Base-by-base conservation (phyloP, 2,113 vertebrate species). In the Otolemur garnettii region DNA sequence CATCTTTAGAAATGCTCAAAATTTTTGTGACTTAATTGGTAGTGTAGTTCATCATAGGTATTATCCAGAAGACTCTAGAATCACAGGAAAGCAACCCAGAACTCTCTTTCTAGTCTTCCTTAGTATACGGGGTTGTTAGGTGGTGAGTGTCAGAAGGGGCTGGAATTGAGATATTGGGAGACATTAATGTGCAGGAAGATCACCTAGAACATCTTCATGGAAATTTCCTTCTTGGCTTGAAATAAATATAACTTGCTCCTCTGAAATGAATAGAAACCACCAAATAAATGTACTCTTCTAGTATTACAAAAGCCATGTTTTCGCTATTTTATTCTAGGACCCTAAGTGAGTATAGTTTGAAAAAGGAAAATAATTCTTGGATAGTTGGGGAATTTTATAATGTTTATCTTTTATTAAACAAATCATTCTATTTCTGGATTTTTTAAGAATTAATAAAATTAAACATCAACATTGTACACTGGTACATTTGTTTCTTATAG, bases 271-370 rank as follows among this genome's bases (percentile, higher is more conserved):
- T 50, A 6, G 66, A 64, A 30, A 87, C 81, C 33, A 72, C 11
- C 24, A 92, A 87, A 75, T 88, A 88, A 88, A 69, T 77, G 17
- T 60, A 33, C 0, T 83, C 35, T 69, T 92, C 38, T 77, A 92
- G 7, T 53, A 88, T n/a, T 50, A 53, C 26, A 95, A 83, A 83
- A 42, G 55, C 50, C 24, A 30, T 42, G 19, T 14, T 77, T 45
- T 62, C 55, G 53, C 72, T 90, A 35, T 78, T 86, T 71, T 71
- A 82, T 60, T 74, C 71, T 69, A 88, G 71, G 22, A 71, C 11
- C 14, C 55, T 55, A 69, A n/a, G 42, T 68, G 53, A 68, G 21
- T 42, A 11, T 19, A 50, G 72, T 69, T 77, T 12, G 60, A 84
- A 84, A 66, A 94, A 78, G 18, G 35, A 7, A 10, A 68, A 75